A percentile compares a stretch with the other conserved stretches of the same genome.
Conservation (phyloP, 2,888 invertebrate genomes). For the Catocala fraxini region DNA sequence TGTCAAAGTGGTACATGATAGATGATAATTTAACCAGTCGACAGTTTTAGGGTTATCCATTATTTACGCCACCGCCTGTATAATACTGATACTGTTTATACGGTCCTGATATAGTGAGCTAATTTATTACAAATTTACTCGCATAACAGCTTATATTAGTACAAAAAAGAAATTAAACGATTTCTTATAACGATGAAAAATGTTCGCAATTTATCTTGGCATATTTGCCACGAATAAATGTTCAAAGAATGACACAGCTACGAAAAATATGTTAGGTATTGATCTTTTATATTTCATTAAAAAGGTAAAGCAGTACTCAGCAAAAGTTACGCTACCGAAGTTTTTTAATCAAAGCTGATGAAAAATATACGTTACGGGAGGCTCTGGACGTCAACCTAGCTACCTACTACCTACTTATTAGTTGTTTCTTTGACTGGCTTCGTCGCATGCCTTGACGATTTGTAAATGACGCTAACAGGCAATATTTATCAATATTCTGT, state of each 20-base stretch:
- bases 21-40: too few species aligned
- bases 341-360: conserved; percentile 75
- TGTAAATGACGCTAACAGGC: background rate
- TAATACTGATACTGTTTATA: too few species aligned
- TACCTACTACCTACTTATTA: conserved; percentile 44
- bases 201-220: conserved; percentile 19
- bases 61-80: too few species aligned
- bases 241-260: conserved; percentile 27
- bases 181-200: conserved; percentile 21
- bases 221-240: conserved; percentile 11
- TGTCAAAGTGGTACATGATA: too few species aligned
- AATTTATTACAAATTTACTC: background rate
- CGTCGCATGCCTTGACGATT: conserved; percentile 24
- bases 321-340: conserved; percentile 61
- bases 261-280: conserved; percentile 48
- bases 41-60: too few species aligned
- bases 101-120: background rate
- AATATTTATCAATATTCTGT: too few species aligned
- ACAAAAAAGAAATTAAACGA: conserved; percentile 4
- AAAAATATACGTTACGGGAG: conserved; percentile 61
- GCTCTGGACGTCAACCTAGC: conserved; percentile 35
- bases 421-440: conserved; percentile 22
- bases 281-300: conserved; percentile 60
- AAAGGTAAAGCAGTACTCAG: conserved; percentile 51
- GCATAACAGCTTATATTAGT: conserved; percentile 4